Conservation (phyloP, 2,113 vertebrate species). For the Synchiropus splendidus region DNA sequence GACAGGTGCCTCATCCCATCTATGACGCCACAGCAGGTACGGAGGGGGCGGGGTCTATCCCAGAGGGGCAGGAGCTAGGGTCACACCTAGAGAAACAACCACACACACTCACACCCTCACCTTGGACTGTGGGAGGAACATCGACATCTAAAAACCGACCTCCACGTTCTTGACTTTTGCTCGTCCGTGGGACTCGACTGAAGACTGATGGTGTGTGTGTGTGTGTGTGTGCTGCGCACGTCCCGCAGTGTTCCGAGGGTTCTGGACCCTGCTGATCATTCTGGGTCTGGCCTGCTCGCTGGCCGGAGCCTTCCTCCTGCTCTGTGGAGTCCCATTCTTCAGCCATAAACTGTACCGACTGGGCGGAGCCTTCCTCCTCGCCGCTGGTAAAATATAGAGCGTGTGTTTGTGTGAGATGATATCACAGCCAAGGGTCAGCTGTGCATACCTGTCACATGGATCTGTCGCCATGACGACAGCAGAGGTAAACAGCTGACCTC, state of each 20-base stretch:
- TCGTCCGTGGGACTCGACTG: neutral
- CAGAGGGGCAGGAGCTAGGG: too few species aligned
- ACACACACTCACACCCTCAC: too few species aligned
- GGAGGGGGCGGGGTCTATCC: too few species aligned
- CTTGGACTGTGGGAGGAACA: too few species aligned
- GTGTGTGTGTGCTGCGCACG: neutral
- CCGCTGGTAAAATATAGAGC: conserved; percentile 61
- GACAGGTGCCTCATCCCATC: conserved; percentile 73
- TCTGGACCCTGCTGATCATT: conserved; percentile 79
- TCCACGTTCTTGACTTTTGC: too few species aligned
- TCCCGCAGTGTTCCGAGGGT: conserved; percentile 75
- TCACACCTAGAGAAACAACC: neutral
- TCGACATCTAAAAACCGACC: too few species aligned
- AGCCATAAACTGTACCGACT: conserved; percentile 68
- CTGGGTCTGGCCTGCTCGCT: conserved; percentile 63
- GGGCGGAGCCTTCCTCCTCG: conserved; percentile 73
- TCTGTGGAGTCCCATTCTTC: conserved; percentile 75
- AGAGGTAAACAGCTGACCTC: conserved; percentile 33
- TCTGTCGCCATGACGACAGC: conserved; percentile 25
- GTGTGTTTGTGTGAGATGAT: neutral
- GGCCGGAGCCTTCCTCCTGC: conserved; percentile 70
- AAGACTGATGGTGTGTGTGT: conserved; percentile 12
- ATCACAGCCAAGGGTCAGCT: conserved; percentile 34
- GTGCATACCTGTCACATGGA: conserved; percentile 34
- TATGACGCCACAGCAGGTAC: conserved; percentile 79